Base-by-base conservation (phyloP, 2,888 invertebrate genomes). In the Pilophorus perplexus region DNA sequence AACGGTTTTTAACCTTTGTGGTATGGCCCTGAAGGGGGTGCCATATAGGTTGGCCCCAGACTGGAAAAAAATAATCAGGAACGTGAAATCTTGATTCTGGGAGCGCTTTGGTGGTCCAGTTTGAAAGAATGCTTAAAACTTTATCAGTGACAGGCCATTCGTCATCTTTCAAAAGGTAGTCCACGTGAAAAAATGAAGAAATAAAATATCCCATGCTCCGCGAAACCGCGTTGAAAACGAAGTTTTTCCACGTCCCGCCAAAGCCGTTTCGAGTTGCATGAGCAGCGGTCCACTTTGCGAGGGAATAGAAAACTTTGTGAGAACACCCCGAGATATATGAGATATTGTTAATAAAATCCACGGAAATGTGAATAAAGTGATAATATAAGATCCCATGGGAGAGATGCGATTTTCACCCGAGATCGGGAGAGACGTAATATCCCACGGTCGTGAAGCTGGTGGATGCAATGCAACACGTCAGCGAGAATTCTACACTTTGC, bases 41-140 rank as follows among this genome's bases (percentile, higher is more conserved):
- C 38, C 46, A 38, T 22, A 46, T 44, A 62, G 48, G 44, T 44
- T 28, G 62, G n/a, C n/a, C n/a, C 59, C 25, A 28, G 62, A 37
- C 62, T 62, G 20, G 62, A 27, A 46, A n/a, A n/a, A n/a, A 62
- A 62, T 62, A 62, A 62, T 62, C 62, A 27, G 62, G 18, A 46
- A 46, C 28, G 20, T n/a, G 23, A 62, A 62, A 62, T 62, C 62
- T 62, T 48, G 62, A 62, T 62, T 62, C 62, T 62, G 33, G 62
- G 33, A 62, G 62, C 59, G 59, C 62, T 46, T 42, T 46, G 62
- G 62, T 62, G 62, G 62, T 62, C 62, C 62, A 62, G 62, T 62
- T 62, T 44, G 46, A 46, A 62, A 62, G 62, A 62, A 62, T 46
- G 27, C 62, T 37, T 38, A 33, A 62, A 62, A 62, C 46, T 46